Percentiles rank a stretch among this genome's conserved stretches.
Conservation (phyloP, 2,888 invertebrate species). For the Leptinotarsa rubiginosa region DNA sequence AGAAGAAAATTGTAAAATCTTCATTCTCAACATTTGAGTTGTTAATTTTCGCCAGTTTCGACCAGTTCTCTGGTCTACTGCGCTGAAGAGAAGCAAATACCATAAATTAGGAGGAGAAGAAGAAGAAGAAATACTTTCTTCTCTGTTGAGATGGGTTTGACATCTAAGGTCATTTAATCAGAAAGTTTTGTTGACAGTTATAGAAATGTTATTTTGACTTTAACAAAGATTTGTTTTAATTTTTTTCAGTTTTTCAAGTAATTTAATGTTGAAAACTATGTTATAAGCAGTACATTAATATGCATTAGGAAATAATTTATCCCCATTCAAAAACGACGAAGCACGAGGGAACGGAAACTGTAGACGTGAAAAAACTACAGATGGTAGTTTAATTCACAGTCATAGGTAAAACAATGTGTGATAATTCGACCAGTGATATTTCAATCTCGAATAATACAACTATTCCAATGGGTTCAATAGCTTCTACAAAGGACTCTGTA, state of each 20-base stretch:
- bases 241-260: not conserved
- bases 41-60: too few species aligned
- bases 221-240: not conserved
- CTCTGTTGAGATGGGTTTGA: too few species aligned
- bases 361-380: not conserved
- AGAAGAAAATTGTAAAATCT: too few species aligned
- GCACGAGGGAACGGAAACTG: not conserved
- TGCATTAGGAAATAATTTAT: not conserved
- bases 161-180: too few species aligned
- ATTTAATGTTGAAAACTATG: not conserved
- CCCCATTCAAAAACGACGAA: not conserved
- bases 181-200: too few species aligned
- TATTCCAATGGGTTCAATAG: constrained; percentile 5
- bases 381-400: constrained; percentile 10
- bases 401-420: constrained; percentile 37
- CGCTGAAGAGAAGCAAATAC: too few species aligned
- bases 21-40: too few species aligned
- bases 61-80: too few species aligned
- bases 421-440: constrained; percentile 30
- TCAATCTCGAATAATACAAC: constrained; percentile 13
- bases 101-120: too few species aligned
- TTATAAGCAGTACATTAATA: not conserved
- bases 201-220: constrained; percentile 38
- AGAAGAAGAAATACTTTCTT: too few species aligned
- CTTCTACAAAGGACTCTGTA: not conserved